These are phyloP conservation scores for Tetraneura akinire DNA, from an alignment of 1,140 invertebrate species.

Conservation along the genomic window DNA sequence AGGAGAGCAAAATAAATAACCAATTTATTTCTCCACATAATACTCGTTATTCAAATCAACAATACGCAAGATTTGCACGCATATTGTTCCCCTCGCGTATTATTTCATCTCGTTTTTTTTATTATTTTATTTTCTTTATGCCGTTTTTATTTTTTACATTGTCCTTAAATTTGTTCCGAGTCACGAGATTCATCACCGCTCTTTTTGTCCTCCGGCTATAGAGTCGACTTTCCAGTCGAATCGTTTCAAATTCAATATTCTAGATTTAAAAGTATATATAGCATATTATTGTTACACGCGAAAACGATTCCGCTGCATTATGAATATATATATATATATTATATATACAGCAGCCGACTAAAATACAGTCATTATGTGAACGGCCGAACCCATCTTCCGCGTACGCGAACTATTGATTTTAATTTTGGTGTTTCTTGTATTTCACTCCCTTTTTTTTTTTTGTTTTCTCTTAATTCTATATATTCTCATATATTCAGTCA, in stretches of 20 bases:
- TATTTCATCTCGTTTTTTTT: constrained; percentile 44
- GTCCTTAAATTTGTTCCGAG: constrained; percentile 52
- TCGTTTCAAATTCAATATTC: constrained; percentile 50
- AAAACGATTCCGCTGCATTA: constrained; percentile 37
- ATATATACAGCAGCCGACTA: too few relatives aligned
- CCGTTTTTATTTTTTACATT: constrained; percentile 46
- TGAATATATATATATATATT: background rate
- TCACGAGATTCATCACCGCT: constrained; percentile 47
- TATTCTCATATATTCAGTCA: background rate
- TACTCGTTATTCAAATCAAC: constrained; percentile 51
- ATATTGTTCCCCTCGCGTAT: constrained; percentile 35
- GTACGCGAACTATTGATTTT: constrained; percentile 26
- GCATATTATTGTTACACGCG: constrained; percentile 22
- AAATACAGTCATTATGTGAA: constrained; percentile 1
- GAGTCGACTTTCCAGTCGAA: constrained; percentile 49
- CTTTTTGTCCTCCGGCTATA: constrained; percentile 33
- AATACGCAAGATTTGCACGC: constrained; percentile 47
- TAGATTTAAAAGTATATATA: constrained; percentile 49
- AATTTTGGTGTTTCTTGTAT: constrained; percentile 8
- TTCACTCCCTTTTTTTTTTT: background rate
- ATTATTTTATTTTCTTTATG: constrained; percentile 42
- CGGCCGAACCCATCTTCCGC: background rate
- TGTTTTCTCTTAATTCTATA: background rate
- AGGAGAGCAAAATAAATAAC: constrained; percentile 49
- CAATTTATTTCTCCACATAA: constrained; percentile 45